Evolutionary conservation across 2,888 invertebrate species (phyloP), one percentile per base, ranked within the genome.

Genomic region (Octodonta nipae): DNA sequence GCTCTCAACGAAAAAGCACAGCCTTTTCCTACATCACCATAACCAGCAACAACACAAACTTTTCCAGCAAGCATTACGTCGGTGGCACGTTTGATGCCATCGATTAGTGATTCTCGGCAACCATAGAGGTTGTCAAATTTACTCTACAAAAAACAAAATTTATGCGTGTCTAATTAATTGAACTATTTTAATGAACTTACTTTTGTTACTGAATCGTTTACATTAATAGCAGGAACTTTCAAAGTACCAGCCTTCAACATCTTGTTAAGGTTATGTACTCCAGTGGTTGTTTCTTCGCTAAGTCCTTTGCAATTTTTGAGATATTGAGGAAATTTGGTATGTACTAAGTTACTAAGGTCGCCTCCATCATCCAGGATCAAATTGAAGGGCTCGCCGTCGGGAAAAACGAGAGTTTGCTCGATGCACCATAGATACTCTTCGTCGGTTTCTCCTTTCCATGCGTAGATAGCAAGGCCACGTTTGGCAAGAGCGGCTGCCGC

Each of bases 391-490:
- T 92, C 70, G 45, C 74, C 84, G 64, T 86, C 80, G 20, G 74
- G 60, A 60, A 88, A 96, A 16, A 88, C 67, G 2, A 96, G 64
- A 1, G 95, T 96, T 66, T 96, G 95, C 60, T 98, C 93, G 57
- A 99, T 93, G 60, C 98, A 98, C 98, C 98, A 99, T 31, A 79
- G 57, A 60, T 95, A 98, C 63, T 98, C 98, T 55, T 98, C 96
- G 49, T 99, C 96, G 3, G 95, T 95, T 70, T 98, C 96, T n/a
- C 98, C 98, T 66, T 99, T 99, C 98, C 98, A 98, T 2, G 98
- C 98, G 60, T 86, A 99, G 15, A 99, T 93, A 6, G 96, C 86
- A 14, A 98, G 74, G 13, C 95, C 95, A 14, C 76, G 67, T 41
- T 83, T 83, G 3, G 96, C 98, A 42, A 98, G 86, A n/a, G 98